phyloP scores from a whole-genome alignment of 1,140 invertebrate species.

The Bombus terrestris region DNA sequence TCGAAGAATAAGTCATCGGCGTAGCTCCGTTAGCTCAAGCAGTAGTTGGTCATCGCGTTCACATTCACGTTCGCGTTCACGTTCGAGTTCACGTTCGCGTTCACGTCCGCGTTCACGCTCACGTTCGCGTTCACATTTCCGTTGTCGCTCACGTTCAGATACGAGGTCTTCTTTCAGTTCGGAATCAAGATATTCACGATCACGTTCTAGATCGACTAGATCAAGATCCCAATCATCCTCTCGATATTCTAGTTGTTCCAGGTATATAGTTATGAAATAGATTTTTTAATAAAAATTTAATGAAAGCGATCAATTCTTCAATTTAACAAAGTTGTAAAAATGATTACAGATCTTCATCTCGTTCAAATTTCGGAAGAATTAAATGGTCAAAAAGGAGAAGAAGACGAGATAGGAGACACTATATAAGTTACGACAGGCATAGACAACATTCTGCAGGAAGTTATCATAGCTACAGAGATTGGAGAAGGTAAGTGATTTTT shows the following conservation, averaged over 20 bases:
- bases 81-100: background rate
- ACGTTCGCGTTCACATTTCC: constrained; percentile 22
- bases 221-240: constrained; percentile 65
- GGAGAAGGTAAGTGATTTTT: constrained; percentile 68
- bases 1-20: constrained; percentile 73
- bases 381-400: constrained; percentile 65
- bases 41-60: constrained; percentile 78
- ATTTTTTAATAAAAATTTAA: too few relatives aligned
- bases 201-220: constrained; percentile 58
- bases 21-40: constrained; percentile 76
- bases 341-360: constrained; percentile 72
- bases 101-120: constrained; percentile 59
- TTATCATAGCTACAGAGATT: constrained; percentile 61
- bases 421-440: constrained; percentile 66
- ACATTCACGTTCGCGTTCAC: constrained; percentile 53
- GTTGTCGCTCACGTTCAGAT: constrained; percentile 48
- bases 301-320: background rate
- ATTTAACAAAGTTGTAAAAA: background rate
- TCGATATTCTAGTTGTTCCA: constrained; percentile 72
- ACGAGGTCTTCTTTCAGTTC: constrained; percentile 16
- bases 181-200: constrained; percentile 19
- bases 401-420: constrained; percentile 40
- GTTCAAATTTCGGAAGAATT: constrained; percentile 70
- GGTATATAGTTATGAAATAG: constrained; percentile 63
- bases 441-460: constrained; percentile 61